phyloP scores from a whole-genome alignment of 2,888 invertebrate species.

The Aspidiotus rigidus region DNA sequence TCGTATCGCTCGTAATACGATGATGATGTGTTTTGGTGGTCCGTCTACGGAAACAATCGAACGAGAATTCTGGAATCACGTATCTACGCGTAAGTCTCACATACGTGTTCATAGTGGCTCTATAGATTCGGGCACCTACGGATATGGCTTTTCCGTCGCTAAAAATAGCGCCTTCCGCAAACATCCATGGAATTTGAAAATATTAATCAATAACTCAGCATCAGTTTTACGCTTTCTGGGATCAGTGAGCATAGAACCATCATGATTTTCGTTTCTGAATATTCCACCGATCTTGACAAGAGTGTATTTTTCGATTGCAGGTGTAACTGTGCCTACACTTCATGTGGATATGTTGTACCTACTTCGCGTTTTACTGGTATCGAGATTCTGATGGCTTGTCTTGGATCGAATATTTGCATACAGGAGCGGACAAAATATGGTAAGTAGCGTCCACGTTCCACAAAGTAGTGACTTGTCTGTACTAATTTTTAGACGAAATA shows the following conservation, averaged over 20 bases:
- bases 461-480: not conserved
- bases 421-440: constrained; percentile 84
- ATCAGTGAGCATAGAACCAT: constrained; percentile 47
- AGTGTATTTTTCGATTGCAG: constrained; percentile 43
- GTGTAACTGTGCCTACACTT: constrained; percentile 80
- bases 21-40: constrained; percentile 64
- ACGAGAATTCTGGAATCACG: constrained; percentile 71
- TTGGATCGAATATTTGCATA: constrained; percentile 85
- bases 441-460: constrained; percentile 43
- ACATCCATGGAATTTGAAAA: constrained; percentile 89
- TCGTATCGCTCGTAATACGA: constrained; percentile 69
- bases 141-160: constrained; percentile 70
- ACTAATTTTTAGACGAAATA: not conserved
- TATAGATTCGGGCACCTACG: constrained; percentile 76
- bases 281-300: not conserved
- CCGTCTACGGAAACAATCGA: constrained; percentile 12
- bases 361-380: constrained; percentile 89
- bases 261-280: not conserved
- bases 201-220: constrained; percentile 64
- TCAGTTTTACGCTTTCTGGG: constrained; percentile 78
- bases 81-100: constrained; percentile 65
- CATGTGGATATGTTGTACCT: constrained; percentile 91
- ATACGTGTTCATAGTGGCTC: constrained; percentile 78
- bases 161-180: constrained; percentile 63
- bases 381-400: constrained; percentile 84